Evolutionary conservation across 2,888 invertebrate species (phyloP).

Genomic region (Escarpia spicata): DNA sequence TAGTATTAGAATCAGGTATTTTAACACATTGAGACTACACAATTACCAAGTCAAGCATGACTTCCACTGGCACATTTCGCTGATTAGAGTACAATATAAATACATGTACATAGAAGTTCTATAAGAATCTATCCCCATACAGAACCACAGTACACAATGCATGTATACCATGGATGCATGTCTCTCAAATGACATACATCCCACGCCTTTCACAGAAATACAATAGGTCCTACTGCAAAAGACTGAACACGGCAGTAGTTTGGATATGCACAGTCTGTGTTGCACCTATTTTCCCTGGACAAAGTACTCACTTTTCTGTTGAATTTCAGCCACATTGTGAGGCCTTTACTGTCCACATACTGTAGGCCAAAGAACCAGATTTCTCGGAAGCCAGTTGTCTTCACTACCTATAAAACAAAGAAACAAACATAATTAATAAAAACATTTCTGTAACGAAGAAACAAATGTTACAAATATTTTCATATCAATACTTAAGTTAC

Average conservation of each 20-base stretch:
- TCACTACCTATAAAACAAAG: constrained; percentile 83
- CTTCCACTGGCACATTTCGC: neutral
- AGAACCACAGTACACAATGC: too few species aligned
- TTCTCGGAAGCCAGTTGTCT: constrained; percentile 97
- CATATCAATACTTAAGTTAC: neutral
- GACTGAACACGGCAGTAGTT: neutral
- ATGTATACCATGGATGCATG: too few species aligned
- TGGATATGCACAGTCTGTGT: neutral
- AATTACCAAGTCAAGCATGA: neutral
- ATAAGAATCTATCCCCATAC: too few species aligned
- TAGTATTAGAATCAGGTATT: neutral
- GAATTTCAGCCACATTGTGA: constrained; percentile 96
- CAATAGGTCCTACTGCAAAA: too few species aligned
- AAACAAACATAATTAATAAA: neutral
- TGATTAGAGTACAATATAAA: too few species aligned
- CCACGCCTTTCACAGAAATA: neutral
- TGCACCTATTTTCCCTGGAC: neutral
- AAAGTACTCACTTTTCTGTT: constrained; percentile 86
- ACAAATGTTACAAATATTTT: neutral
- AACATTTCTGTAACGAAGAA: neutral
- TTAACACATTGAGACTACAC: neutral
- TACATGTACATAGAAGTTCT: too few species aligned
- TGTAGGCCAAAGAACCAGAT: constrained; percentile 99
- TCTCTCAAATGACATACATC: too few species aligned
- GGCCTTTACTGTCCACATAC: constrained; percentile 96